Conservation (phyloP, 2,113 vertebrate genomes). For the Oncorhynchus nerka region DNA sequence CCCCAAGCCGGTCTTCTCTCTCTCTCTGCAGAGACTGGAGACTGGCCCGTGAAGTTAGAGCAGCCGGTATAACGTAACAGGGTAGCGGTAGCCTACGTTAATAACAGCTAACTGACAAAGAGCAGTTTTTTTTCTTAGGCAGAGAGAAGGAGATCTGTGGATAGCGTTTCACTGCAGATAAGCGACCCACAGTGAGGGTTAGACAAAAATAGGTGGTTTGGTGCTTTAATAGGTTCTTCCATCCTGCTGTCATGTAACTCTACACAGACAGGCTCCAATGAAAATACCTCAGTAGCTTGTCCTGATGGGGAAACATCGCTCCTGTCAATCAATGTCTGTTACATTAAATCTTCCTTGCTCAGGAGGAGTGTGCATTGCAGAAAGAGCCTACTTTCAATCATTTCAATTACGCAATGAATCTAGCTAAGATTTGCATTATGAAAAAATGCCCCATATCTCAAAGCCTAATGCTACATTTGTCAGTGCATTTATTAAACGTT, state of each 20-base stretch:
- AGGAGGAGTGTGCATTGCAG: background rate
- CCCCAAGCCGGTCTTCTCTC: background rate
- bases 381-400: background rate
- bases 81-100: constrained; percentile 46
- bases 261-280: constrained; percentile 27
- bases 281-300: constrained; percentile 25
- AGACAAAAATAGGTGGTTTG: constrained; percentile 57
- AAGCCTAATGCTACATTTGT: too few species aligned
- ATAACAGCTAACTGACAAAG: too few species aligned
- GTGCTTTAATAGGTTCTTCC: constrained; percentile 42
- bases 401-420: background rate
- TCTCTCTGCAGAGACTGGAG: constrained; percentile 23
- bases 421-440: background rate
- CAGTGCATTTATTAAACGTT: background rate
- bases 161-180: constrained; percentile 53
- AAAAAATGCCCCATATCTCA: too few species aligned
- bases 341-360: constrained; percentile 12
- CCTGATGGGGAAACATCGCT: constrained; percentile 9
- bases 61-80: constrained; percentile 44
- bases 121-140: constrained; percentile 12
- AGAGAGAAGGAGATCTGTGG: constrained; percentile 43
- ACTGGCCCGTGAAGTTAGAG: constrained; percentile 37
- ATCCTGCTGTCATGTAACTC: background rate
- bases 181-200: constrained; percentile 2
- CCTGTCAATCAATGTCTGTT: constrained; percentile 40